Conservation (phyloP, 1,140 invertebrate species). For the Cryptotermes secundus region DNA sequence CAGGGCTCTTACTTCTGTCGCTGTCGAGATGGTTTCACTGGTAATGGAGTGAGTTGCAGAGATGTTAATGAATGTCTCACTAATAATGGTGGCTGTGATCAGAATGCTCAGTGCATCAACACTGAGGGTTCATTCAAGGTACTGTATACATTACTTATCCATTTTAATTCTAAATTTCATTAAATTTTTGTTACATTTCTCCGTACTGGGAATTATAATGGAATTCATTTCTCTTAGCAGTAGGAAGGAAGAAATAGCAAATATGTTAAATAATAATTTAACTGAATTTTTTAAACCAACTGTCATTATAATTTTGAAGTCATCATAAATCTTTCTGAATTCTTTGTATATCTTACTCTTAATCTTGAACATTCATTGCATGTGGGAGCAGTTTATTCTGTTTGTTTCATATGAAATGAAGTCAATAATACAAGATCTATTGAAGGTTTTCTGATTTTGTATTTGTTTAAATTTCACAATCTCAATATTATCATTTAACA, state of each 20-base stretch:
- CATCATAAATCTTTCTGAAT: not conserved
- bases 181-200: no score
- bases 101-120: constrained; percentile 81
- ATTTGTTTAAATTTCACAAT: no score
- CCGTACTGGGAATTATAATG: no score
- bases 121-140: constrained; percentile 59
- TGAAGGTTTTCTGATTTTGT: no score
- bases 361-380: not conserved
- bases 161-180: not conserved
- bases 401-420: no score
- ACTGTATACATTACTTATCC: constrained; percentile 23
- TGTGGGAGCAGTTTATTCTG: not conserved
- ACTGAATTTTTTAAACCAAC: no score
- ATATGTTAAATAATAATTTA: no score
- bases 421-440: no score
- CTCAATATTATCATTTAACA: no score
- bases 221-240: not conserved
- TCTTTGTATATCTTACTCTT: not conserved
- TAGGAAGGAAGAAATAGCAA: not conserved
- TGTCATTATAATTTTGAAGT: no score
- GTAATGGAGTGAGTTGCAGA: constrained; percentile 69
- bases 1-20: constrained; percentile 79
- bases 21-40: constrained; percentile 81
- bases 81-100: constrained; percentile 80
- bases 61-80: constrained; percentile 81